Evolutionary conservation across 2,797 vertebrate genomes (phyloP).

Genomic region (Menidia menidia): DNA sequence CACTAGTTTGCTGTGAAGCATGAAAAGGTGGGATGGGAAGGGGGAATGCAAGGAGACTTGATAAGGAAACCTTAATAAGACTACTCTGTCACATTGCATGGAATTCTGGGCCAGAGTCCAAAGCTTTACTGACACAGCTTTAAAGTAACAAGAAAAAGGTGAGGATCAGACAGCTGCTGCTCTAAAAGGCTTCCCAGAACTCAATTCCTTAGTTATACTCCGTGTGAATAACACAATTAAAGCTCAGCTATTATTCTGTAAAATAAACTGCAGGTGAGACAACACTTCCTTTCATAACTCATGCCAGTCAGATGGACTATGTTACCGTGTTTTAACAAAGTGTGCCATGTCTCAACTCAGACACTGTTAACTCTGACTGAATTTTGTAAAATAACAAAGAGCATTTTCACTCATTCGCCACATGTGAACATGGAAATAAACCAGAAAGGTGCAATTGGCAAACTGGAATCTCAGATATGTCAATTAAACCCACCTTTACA

Average conservation of each 20-base stretch:
- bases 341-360: constrained; percentile 1
- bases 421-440: constrained; percentile 18
- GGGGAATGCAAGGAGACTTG: constrained; percentile 69
- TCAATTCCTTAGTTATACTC: constrained; percentile 46
- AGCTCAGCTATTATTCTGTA: constrained; percentile 38
- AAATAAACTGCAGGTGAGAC: constrained; percentile 51
- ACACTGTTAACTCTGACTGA: constrained; percentile 5
- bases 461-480: constrained; percentile 46
- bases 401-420: constrained; percentile 12
- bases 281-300: constrained; percentile 25
- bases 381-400: constrained; percentile 22
- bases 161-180: constrained; percentile 59
- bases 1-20: constrained; percentile 65
- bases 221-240: constrained; percentile 52
- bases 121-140: constrained; percentile 73
- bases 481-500: constrained; percentile 57
- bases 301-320: constrained; percentile 1
- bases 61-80: constrained; percentile 80
- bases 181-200: constrained; percentile 60
- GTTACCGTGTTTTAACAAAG: constrained; percentile 4
- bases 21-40: constrained; percentile 52
- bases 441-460: constrained; percentile 23
- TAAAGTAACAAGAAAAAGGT: constrained; percentile 70
- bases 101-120: constrained; percentile 73
- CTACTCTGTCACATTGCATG: constrained; percentile 72